phyloP scores from a whole-genome alignment of 2,888 invertebrate species.

The Kryphioiulus occultus region DNA sequence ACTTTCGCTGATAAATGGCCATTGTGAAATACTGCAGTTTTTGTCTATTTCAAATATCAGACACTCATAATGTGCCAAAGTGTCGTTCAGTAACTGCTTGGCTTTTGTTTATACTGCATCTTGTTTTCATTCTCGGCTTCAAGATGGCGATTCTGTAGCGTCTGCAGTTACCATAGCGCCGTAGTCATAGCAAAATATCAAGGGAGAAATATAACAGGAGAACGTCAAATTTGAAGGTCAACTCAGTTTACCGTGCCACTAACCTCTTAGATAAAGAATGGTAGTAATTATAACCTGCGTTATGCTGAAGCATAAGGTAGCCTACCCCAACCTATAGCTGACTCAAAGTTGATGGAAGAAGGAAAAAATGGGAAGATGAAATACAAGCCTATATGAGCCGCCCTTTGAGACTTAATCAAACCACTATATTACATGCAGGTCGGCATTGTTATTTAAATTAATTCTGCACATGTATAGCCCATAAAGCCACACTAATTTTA shows the following conservation, averaged over 20 bases:
- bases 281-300: conserved; percentile 33
- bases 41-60: not conserved
- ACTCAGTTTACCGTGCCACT: conserved; percentile 35
- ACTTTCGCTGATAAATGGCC: not conserved
- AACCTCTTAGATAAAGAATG: conserved; percentile 28
- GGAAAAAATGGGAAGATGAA: conserved; percentile 21
- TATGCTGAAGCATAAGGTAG: conserved; percentile 15
- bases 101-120: not conserved
- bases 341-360: not conserved
- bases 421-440: not conserved
- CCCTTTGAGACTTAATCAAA: conserved; percentile 26
- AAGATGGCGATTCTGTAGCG: conserved; percentile 25
- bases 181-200: not conserved
- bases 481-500: not conserved
- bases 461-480: not conserved
- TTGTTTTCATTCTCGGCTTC: not conserved
- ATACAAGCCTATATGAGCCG: conserved; percentile 31
- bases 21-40: not conserved
- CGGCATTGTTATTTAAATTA: not conserved
- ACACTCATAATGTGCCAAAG: not conserved
- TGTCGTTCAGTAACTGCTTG: not conserved
- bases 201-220: conserved; percentile 5
- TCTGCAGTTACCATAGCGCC: not conserved
- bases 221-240: conserved; percentile 32
- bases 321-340: conserved; percentile 5